Evolutionary conservation across 1,140 invertebrate species (phyloP).

Genomic region (Frieseomelitta varia): DNA sequence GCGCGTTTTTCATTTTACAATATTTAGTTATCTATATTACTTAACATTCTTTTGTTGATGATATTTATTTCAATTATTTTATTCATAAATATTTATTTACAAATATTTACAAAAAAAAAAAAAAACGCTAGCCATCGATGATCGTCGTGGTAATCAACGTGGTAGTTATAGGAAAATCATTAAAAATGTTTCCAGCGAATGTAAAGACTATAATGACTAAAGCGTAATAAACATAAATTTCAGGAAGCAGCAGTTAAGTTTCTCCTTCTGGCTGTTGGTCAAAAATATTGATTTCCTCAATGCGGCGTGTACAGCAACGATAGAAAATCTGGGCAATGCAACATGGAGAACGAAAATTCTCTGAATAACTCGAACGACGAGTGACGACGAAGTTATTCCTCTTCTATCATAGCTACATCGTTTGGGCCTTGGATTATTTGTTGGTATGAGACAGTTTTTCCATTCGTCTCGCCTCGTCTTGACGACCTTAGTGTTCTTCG

Average conservation of each 20-base stretch:
- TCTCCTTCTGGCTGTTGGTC: background rate
- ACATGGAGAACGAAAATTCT: background rate
- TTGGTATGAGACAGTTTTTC: conserved; percentile 11
- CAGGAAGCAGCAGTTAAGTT: background rate
- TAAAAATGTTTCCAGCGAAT: background rate
- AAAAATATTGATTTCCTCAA: conserved; percentile 36
- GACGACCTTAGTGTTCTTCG: background rate
- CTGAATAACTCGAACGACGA: background rate
- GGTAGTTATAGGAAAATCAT: too few species aligned
- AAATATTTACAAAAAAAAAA: too few species aligned
- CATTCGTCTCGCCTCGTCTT: conserved; percentile 18
- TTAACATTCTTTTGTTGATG: too few species aligned
- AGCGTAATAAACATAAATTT: conserved; percentile 9
- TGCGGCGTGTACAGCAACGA: background rate
- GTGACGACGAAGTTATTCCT: background rate
- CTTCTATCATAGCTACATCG: background rate
- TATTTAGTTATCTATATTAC: too few species aligned
- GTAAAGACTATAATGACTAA: background rate
- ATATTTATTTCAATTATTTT: too few species aligned
- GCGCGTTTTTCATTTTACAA: too few species aligned
- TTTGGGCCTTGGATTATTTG: conserved; percentile 29
- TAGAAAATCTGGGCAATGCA: background rate
- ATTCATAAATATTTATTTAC: too few species aligned
- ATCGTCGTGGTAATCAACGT: too few species aligned
- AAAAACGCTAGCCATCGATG: too few species aligned